These are phyloP conservation scores for Sebastes nivosus DNA, from an alignment of 2,797 vertebrate genomes.

Conservation along the genomic window DNA sequence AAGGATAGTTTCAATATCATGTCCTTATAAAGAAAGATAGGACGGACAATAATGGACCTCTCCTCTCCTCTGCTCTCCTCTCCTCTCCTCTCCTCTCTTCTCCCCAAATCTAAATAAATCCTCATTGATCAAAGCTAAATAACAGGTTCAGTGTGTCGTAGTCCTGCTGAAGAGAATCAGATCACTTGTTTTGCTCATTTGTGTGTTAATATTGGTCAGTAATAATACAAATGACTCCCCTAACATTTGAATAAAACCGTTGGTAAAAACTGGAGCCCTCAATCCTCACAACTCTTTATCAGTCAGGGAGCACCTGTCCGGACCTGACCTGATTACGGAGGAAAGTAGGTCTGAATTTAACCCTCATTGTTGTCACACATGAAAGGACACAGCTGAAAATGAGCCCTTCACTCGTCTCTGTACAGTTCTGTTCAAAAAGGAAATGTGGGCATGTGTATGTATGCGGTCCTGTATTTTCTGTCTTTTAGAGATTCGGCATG, in stretches of 20 bases:
- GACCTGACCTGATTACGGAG: constrained; percentile 73
- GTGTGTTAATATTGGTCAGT: constrained; percentile 10
- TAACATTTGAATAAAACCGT: constrained; percentile 6
- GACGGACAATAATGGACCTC: background rate
- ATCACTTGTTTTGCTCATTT: constrained; percentile 10
- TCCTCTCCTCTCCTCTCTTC: background rate
- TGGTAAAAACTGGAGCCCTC: constrained; percentile 50
- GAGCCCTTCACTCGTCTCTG: constrained; percentile 23
- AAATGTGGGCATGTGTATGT: background rate
- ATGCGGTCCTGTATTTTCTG: background rate
- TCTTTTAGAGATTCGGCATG: background rate
- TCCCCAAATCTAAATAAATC: background rate
- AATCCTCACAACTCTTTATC: constrained; percentile 64
- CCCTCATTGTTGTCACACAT: constrained; percentile 53
- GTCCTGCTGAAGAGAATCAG: background rate
- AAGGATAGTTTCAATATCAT: background rate
- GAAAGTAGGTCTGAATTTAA: constrained; percentile 76
- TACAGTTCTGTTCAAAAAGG: constrained; percentile 1
- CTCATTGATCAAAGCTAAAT: background rate
- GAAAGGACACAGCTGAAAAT: constrained; percentile 39
- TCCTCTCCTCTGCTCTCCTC: no score
- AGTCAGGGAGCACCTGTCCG: constrained; percentile 71
- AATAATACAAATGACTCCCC: constrained; percentile 31
- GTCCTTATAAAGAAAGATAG: background rate
- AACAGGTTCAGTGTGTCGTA: background rate